Evolutionary conservation across 2,797 vertebrate species (phyloP), one percentile per base, ranked within the genome.

Genomic region (Sylvilagus floridanus): DNA sequence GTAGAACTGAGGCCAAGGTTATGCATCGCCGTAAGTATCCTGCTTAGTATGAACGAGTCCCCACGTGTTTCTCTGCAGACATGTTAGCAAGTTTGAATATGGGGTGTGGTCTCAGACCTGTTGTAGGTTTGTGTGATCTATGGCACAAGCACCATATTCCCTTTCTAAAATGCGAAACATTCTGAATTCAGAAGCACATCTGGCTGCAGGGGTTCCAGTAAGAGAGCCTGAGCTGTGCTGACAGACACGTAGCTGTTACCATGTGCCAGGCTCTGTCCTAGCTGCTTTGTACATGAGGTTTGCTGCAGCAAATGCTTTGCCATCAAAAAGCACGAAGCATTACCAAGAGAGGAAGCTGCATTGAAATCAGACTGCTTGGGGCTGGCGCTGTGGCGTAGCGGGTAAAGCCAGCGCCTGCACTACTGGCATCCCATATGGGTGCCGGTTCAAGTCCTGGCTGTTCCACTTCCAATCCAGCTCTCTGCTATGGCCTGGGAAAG

Each of bases 151-250:
- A 76, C 42, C 28, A 30, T 17, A 63, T 57, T 16, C 21, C 52
- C 37, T 32, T 65, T 52, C 69, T 66, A 76, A 57, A 84, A 88
- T 50, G 30, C 57, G 32, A 81, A 91, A 69, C 35, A 21, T 65
- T 60, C n/a, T 54, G 26, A 52, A 60, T 81, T 72, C 84, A 42
- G 35, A 85, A 81, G 62, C 13, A 26, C n/a, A 65, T 7, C 12
- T 63, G 75, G 17, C 24, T 50, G 10, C 4, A 2, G 5, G 37
- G 22, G 85, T 32, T 69, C 50, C 42, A 75, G 19, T 7, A 71
- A 76, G n/a, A 26, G 28, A 47, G 11, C 17, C 8, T 24, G 24
- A 62, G 12, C 37, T 47, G 5, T 6, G 30, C 26, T 71, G 37
- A 60, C 1, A 5, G 42, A 37, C 30, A 2, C 0, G 7, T 4